Evolutionary conservation across 1,140 invertebrate species (phyloP).

Genomic region (Philopotamus ludificatus): DNA sequence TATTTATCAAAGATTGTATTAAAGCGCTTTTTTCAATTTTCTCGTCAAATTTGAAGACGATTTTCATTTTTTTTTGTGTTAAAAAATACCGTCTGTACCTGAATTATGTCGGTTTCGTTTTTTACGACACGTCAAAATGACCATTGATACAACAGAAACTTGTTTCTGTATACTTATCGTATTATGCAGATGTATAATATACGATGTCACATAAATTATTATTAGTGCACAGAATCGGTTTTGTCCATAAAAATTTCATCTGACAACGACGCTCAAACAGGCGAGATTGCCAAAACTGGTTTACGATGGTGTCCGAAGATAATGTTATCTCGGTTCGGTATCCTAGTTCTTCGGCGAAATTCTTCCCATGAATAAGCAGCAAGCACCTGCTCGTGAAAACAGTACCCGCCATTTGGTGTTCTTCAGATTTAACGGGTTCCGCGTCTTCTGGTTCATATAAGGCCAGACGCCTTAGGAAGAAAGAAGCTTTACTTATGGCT

Average conservation of each 20-base stretch:
- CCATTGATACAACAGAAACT: slow-evolving; percentile 3
- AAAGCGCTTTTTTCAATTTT: too few species aligned
- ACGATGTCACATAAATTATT: slow-evolving; percentile 2
- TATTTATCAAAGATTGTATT: too few species aligned
- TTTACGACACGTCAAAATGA: not conserved
- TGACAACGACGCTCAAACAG: not conserved
- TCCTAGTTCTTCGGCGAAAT: too few species aligned
- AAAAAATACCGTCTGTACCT: not conserved
- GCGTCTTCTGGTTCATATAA: slow-evolving; percentile 8
- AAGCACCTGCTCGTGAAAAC: not conserved
- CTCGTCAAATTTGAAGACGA: too few species aligned
- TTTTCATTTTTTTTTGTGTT: too few species aligned
- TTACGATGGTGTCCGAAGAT: not conserved
- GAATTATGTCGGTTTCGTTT: not conserved
- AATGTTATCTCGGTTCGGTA: not conserved
- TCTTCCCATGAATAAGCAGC: not conserved
- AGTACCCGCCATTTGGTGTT: not conserved
- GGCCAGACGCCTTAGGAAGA: slow-evolving; percentile 14
- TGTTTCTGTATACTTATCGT: not conserved
- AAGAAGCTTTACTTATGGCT: slow-evolving; percentile 7
- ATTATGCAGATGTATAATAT: slow-evolving; percentile 8
- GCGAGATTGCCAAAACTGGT: not conserved
- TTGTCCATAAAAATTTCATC: not conserved
- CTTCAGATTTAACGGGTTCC: slow-evolving; percentile 12
- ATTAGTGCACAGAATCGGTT: not conserved